Base-by-base conservation (phyloP, 2,888 invertebrate genomes). In the Phyto melanocephala region DNA sequence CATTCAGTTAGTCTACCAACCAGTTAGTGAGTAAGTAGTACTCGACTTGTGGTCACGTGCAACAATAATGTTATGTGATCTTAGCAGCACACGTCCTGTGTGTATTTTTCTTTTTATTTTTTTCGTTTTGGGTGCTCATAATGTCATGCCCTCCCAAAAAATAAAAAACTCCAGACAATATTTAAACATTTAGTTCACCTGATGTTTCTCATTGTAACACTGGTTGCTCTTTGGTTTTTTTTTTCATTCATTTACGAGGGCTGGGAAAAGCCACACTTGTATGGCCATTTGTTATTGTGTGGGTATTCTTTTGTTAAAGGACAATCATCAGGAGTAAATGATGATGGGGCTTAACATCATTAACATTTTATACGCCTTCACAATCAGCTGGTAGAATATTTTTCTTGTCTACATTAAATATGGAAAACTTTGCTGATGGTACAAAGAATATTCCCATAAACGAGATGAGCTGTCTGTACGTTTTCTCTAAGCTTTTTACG, bases 1-100 rank as follows among this genome's bases (percentile, higher is more conserved):
- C 84, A 50, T 47, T 74, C 42, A 79, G 22, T 20, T 47, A 63
- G 65, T 17, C 15, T n/a, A 52, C 24, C 72, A 60, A 11, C 15
- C 28, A 17, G 40, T 17, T 40, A 6, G 11, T n/a, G n/a, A 28
- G 58, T 28, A 45, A 13, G 67, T 40, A 58, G 20, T 76, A 47
- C 65, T 71, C 75, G 71, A 71, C 62, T 82, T 82, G 79, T 84
- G 85, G 84, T 84, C 85, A 85, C 85, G 85, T 85, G 85, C 84
- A 85, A 50, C 80, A 65, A 63, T 84, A 76, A 84, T 84, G 84
- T 84, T 81, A 79, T 82, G 82, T 82, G 82, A 82, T 82, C 82
- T 62, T 22, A 40, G 67, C 65, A 71, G 79, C 82, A 82, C 82
- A 82, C 82, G 82, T 79, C 58, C 50, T 50, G 65, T 72, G 56